A percentile compares a stretch with the other conserved stretches of the same genome.
Conservation (phyloP, 2,888 invertebrate genomes). For the Tiliacea aurago region DNA sequence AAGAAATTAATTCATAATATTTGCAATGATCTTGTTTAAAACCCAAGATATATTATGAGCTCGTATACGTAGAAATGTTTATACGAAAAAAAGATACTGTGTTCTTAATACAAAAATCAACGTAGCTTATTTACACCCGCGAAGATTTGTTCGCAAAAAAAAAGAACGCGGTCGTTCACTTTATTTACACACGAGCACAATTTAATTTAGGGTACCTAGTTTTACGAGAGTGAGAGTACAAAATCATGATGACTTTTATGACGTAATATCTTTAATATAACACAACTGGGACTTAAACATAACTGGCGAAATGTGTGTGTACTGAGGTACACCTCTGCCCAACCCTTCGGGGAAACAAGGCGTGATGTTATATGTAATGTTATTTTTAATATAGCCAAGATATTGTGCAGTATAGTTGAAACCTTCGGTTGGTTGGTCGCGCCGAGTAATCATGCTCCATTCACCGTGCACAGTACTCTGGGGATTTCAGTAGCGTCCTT, state of each 20-base stretch:
- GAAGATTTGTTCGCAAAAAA: constrained; percentile 39
- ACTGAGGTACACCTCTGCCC: no score
- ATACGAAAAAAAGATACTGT: constrained; percentile 34
- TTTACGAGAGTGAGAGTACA: constrained; percentile 46
- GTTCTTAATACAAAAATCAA: constrained; percentile 47
- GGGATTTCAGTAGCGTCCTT: constrained; percentile 65
- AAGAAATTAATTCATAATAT: constrained; percentile 22
- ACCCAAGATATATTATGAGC: constrained; percentile 9
- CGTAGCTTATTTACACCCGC: constrained; percentile 45
- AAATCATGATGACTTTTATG: constrained; percentile 56
- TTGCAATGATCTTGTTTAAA: constrained; percentile 35
- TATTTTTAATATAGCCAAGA: constrained; percentile 56
- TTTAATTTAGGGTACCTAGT: constrained; percentile 43
- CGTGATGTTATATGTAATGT: no score
- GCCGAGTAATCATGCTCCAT: constrained; percentile 71
- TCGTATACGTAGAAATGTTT: constrained; percentile 27
- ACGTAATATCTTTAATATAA: constrained; percentile 49
- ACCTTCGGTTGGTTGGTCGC: constrained; percentile 54
- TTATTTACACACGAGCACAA: constrained; percentile 35
- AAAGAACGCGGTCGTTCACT: constrained; percentile 30
- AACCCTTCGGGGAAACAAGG: no score
- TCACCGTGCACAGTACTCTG: constrained; percentile 65
- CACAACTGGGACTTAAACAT: no score
- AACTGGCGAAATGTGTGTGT: no score
- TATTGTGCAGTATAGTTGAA: constrained; percentile 60